A percentile compares a stretch with the other conserved stretches of the same genome.
Evolutionary conservation across 2,888 invertebrate genomes (phyloP).

Genomic region (Napeogenes inachia): DNA sequence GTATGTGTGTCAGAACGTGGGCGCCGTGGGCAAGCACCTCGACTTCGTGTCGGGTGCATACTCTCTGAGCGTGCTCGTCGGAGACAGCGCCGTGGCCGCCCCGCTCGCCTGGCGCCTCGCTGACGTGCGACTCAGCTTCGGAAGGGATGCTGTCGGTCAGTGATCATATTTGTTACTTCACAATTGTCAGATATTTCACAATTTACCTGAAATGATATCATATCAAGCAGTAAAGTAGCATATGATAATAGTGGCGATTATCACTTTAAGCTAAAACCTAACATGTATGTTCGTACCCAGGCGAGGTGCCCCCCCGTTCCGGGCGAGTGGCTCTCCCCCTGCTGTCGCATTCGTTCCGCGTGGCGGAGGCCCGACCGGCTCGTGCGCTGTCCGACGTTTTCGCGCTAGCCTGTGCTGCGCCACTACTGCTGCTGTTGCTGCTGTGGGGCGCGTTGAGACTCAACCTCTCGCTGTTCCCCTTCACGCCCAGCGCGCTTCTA

Average conservation of each 20-base stretch:
- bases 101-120: conserved; percentile 93
- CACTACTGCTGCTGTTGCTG: conserved; percentile 87
- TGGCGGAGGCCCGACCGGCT: conserved; percentile 94
- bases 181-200: not conserved
- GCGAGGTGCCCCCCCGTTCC: conserved; percentile 7
- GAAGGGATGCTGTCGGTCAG: conserved; percentile 49
- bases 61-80: conserved; percentile 89
- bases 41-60: conserved; percentile 85
- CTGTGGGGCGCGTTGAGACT: conserved; percentile 93
- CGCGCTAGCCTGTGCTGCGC: conserved; percentile 88
- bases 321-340: conserved; percentile 66
- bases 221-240: too few species aligned
- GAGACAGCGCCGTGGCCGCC: conserved; percentile 93
- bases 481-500: conserved; percentile 86
- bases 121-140: conserved; percentile 85
- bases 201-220: too few species aligned
- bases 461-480: conserved; percentile 89
- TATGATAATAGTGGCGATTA: too few species aligned
- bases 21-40: conserved; percentile 87
- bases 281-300: conserved; percentile 2
- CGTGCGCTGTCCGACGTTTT: conserved; percentile 93
- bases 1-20: conserved; percentile 79
- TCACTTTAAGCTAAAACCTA: too few species aligned
- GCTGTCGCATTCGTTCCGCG: conserved; percentile 91
- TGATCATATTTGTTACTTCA: not conserved